These are phyloP conservation scores for Philopedon plagiatum DNA, from an alignment of 2,888 invertebrate genomes.

Conservation along the genomic window DNA sequence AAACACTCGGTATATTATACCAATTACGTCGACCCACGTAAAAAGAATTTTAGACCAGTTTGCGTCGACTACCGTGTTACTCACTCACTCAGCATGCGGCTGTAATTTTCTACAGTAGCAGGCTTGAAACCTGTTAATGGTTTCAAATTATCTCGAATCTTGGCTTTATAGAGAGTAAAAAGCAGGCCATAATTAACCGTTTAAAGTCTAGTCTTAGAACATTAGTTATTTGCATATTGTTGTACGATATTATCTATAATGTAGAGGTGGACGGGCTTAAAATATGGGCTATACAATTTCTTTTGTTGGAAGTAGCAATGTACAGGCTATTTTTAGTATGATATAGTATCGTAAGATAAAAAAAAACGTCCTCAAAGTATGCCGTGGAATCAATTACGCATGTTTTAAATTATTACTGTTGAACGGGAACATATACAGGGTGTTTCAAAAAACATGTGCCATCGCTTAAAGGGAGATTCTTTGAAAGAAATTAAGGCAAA, in stretches of 20 bases:
- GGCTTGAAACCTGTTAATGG: conserved; percentile 39
- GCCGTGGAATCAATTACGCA: too few species aligned
- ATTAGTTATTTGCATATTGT: conserved; percentile 44
- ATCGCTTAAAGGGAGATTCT: too few species aligned
- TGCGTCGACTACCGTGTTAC: conserved; percentile 35
- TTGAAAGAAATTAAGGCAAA: too few species aligned
- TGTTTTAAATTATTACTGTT: too few species aligned
- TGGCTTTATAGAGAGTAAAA: conserved; percentile 41
- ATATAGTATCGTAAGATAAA: too few species aligned
- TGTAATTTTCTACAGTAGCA: conserved; percentile 36
- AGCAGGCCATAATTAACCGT: conserved; percentile 44
- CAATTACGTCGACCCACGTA: conserved; percentile 17
- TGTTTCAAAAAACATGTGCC: too few species aligned
- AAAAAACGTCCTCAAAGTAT: too few species aligned
- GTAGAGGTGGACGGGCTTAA: conserved; percentile 7
- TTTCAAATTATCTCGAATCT: conserved; percentile 40
- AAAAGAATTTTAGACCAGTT: conserved; percentile 21
- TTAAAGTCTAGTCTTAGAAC: conserved; percentile 30
- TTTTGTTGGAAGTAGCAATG: too few species aligned
- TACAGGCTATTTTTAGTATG: too few species aligned
- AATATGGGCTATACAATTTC: neutral
- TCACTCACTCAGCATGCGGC: conserved; percentile 38
- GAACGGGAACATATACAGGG: too few species aligned
- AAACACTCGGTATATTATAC: neutral
- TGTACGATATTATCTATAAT: conserved; percentile 1